phyloP scores from a whole-genome alignment of 2,797 vertebrate species.

The Acrossocheilus fasciatus region DNA sequence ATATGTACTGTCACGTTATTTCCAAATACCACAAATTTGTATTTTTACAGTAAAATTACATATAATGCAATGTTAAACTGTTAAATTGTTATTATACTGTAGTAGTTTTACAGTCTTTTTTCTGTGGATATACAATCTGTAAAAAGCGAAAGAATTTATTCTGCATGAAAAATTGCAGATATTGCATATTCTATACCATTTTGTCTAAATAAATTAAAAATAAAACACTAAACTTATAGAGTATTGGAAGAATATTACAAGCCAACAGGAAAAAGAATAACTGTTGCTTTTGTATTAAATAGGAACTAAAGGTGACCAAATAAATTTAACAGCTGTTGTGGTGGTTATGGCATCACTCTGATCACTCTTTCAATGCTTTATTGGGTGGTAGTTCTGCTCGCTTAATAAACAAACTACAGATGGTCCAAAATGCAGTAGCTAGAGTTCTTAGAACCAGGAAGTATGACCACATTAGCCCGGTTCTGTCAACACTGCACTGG shows the following conservation, averaged over 20 bases:
- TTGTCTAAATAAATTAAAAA: neutral
- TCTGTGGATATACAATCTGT: neutral
- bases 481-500: too few relatives aligned
- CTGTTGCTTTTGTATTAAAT: too few relatives aligned
- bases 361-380: too few relatives aligned
- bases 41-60: neutral
- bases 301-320: too few relatives aligned
- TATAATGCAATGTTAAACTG: neutral
- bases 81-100: neutral
- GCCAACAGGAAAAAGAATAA: too few relatives aligned
- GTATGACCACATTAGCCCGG: too few relatives aligned
- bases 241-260: neutral
- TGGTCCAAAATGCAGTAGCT: too few relatives aligned
- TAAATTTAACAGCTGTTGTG: too few relatives aligned
- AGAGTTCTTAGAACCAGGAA: too few relatives aligned
- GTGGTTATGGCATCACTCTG: too few relatives aligned
- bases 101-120: neutral
- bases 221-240: slow-evolving; percentile 56
- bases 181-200: neutral
- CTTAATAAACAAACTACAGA: too few relatives aligned
- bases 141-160: neutral
- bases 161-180: neutral
- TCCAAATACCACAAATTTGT: neutral
- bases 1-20: neutral
- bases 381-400: too few relatives aligned